Evolutionary conservation across 2,888 invertebrate genomes (phyloP).

Genomic region (Tridacna gigas): DNA sequence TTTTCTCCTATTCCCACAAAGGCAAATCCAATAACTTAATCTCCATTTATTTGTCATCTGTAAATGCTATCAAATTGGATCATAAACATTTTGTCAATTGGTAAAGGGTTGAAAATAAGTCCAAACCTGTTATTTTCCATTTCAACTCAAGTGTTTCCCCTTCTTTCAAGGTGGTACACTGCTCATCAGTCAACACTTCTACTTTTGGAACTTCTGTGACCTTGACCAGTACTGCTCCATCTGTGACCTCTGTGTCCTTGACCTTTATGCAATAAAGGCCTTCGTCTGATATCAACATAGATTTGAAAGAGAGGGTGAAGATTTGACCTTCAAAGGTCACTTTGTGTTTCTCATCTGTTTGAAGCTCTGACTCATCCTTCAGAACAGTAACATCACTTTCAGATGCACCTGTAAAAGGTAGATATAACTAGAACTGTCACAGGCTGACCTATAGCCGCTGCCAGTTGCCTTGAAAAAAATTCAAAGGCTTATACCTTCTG

Average conservation of each 20-base stretch:
- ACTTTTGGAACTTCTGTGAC: conserved; percentile 2
- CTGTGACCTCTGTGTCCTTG: conserved; percentile 5
- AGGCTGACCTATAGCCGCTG: too few relatives aligned
- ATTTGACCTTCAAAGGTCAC: conserved; percentile 25
- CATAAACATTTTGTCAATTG: too few relatives aligned
- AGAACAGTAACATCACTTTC: conserved; percentile 3
- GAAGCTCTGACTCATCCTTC: conserved; percentile 2
- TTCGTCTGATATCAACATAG: neutral
- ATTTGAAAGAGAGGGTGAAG: conserved; percentile 12
- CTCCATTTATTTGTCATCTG: too few relatives aligned
- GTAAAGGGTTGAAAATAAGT: too few relatives aligned
- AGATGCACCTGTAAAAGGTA: conserved; percentile 7
- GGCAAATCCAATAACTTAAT: too few relatives aligned
- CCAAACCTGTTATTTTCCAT: conserved; percentile 35
- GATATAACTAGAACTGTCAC: too few relatives aligned
- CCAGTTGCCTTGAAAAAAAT: too few relatives aligned
- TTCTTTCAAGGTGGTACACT: neutral
- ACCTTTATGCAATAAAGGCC: conserved; percentile 22
- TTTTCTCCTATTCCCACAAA: too few relatives aligned
- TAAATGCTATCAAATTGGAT: too few relatives aligned
- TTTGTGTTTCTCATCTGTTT: conserved; percentile 11
- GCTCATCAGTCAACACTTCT: too few relatives aligned
- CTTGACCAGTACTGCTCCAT: conserved; percentile 7
- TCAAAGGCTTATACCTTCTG: too few relatives aligned
- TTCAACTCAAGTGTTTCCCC: conserved; percentile 6